Conservation (phyloP, 2,888 invertebrate genomes). For the Craniophora ligustri region DNA sequence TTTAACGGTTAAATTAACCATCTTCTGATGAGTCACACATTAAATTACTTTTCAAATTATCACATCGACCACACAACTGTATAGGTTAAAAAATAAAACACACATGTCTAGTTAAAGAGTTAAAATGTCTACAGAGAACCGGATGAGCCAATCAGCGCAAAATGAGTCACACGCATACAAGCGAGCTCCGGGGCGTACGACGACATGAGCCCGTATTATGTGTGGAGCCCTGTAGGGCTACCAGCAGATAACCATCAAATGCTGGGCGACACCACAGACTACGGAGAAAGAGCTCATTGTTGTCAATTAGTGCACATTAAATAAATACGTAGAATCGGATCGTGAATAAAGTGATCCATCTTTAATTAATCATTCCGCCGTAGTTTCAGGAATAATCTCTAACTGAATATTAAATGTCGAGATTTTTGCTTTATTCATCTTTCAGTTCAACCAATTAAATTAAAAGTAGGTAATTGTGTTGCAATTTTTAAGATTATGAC, state of each 20-base stretch:
- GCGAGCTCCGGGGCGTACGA: constrained; percentile 64
- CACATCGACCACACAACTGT: constrained; percentile 36
- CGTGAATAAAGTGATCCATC: not conserved
- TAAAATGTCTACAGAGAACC: constrained; percentile 79
- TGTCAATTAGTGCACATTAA: constrained; percentile 26
- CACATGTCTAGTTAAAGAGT: constrained; percentile 71
- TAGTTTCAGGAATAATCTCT: too few species aligned
- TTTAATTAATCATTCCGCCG: not conserved
- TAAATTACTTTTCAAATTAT: constrained; percentile 51
- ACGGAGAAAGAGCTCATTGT: constrained; percentile 42
- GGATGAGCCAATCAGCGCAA: constrained; percentile 84
- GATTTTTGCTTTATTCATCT: not conserved
- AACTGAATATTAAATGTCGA: too few species aligned
- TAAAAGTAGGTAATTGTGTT: too few species aligned
- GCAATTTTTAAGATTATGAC: too few species aligned
- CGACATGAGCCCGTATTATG: constrained; percentile 66
- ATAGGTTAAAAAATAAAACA: constrained; percentile 54
- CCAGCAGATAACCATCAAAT: constrained; percentile 47
- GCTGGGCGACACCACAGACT: constrained; percentile 33
- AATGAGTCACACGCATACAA: constrained; percentile 78
- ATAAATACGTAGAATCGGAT: constrained; percentile 5
- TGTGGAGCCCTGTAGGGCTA: constrained; percentile 35
- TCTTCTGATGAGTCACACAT: constrained; percentile 18
- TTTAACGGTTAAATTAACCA: constrained; percentile 3
- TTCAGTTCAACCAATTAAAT: constrained; percentile 25